Conservation (phyloP, 1,140 invertebrate species). For the Thrips palmi region DNA sequence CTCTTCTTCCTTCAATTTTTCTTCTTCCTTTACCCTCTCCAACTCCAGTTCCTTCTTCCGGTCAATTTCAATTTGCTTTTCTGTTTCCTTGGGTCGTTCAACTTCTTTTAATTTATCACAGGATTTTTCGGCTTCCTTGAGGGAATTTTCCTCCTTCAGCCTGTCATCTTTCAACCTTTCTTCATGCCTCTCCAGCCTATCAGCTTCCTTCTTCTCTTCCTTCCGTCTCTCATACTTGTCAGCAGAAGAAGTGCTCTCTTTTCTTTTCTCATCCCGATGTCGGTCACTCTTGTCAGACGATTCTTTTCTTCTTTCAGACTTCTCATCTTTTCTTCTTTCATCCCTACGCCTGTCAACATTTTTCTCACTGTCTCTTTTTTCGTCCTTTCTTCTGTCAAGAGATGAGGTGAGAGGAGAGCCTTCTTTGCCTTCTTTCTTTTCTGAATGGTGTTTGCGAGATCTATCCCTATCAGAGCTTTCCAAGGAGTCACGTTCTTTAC, state of each 20-base stretch:
- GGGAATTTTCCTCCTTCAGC: slow-evolving; percentile 19
- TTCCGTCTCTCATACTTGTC: slow-evolving; percentile 16
- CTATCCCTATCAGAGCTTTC: slow-evolving; percentile 9
- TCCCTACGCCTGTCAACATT: slow-evolving; percentile 16
- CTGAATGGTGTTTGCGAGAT: slow-evolving; percentile 13
- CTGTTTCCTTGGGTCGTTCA: slow-evolving; percentile 14
- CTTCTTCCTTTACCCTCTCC: slow-evolving; percentile 28
- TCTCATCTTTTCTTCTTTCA: slow-evolving; percentile 20
- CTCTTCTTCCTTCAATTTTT: slow-evolving; percentile 25
- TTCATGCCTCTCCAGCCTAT: slow-evolving; percentile 18
- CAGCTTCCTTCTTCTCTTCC: slow-evolving; percentile 22
- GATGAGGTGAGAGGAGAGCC: too few species aligned
- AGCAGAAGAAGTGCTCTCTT: slow-evolving; percentile 16
- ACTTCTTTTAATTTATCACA: slow-evolving; percentile 7
- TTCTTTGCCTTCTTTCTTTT: too few species aligned
- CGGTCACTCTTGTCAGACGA: slow-evolving; percentile 18
- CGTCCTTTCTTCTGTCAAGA: too few species aligned
- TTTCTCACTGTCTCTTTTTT: slow-evolving; percentile 15
- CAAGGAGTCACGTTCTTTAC: slow-evolving; percentile 7
- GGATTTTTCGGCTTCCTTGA: slow-evolving; percentile 5
- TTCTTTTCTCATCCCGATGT: slow-evolving; percentile 9
- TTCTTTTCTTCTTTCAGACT: slow-evolving; percentile 17
- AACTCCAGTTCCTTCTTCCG: slow-evolving; percentile 24
- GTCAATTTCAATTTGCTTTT: slow-evolving; percentile 20
- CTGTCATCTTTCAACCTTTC: slow-evolving; percentile 23